Conservation (phyloP, 2,113 vertebrate genomes). For the Anolis sagrei region DNA sequence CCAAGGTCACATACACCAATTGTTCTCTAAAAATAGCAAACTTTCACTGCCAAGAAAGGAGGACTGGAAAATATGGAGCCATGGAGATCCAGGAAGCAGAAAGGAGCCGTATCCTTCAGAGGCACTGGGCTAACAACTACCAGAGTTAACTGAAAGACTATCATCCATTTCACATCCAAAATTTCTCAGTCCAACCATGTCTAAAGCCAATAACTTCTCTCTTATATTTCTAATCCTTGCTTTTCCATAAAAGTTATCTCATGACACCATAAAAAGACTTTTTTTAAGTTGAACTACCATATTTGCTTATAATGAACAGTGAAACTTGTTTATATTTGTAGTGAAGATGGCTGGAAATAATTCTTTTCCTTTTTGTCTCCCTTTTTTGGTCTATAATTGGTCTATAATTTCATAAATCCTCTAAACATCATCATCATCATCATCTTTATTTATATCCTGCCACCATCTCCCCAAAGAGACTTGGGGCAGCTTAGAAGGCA, state of each 20-base stretch:
- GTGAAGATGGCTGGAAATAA: not conserved
- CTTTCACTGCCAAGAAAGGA: slow-evolving; percentile 33
- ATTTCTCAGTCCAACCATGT: not conserved
- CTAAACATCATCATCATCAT: no score
- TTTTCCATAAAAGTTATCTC: not conserved
- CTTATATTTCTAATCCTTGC: slow-evolving; percentile 17
- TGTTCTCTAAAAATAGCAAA: slow-evolving; percentile 31
- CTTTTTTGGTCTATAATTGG: no score
- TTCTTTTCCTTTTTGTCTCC: no score
- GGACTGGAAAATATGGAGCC: slow-evolving; percentile 13
- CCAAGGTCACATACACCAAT: slow-evolving; percentile 46
- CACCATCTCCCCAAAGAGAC: no score
- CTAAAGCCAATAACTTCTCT: slow-evolving; percentile 1
- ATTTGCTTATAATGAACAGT: slow-evolving; percentile 20
- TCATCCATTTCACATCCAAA: not conserved
- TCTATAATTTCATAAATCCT: no score
- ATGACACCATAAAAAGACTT: slow-evolving; percentile 19
- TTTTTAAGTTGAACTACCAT: slow-evolving; percentile 31
- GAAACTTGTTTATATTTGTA: not conserved
- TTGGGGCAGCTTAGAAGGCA: no score
- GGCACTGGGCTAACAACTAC: not conserved
- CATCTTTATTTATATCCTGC: no score
- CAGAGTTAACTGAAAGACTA: not conserved
- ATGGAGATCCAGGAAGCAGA: slow-evolving; percentile 25
- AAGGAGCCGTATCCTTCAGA: slow-evolving; percentile 7